Evolutionary conservation across 2,797 vertebrate genomes (phyloP).

Genomic region (Acomys russatus): DNA sequence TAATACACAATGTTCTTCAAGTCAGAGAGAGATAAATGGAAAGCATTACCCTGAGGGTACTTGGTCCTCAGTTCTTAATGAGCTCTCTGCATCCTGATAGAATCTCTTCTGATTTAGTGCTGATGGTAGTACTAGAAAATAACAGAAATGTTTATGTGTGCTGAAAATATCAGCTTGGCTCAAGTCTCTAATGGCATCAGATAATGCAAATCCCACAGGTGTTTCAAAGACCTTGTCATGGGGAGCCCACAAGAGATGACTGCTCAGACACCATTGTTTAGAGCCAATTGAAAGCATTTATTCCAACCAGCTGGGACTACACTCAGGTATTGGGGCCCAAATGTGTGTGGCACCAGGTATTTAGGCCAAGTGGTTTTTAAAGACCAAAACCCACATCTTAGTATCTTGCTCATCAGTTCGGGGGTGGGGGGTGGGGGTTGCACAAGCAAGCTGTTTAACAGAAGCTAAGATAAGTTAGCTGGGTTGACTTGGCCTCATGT

Average conservation of each 20-base stretch:
- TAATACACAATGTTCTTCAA: neutral
- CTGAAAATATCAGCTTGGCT: neutral
- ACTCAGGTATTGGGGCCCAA: neutral
- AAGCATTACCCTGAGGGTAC: neutral
- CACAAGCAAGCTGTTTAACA: neutral
- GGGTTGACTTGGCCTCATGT: neutral
- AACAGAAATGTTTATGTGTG: neutral
- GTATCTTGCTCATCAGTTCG: neutral
- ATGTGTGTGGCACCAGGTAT: neutral
- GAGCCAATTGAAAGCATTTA: neutral
- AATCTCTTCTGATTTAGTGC: neutral
- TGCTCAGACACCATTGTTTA: neutral
- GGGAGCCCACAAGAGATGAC: neutral
- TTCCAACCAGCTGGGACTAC: neutral
- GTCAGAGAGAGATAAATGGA: neutral
- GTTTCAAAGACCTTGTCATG: neutral
- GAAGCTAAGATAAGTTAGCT: neutral
- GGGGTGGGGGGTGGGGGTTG: too few relatives aligned
- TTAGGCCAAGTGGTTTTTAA: neutral
- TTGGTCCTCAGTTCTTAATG: neutral
- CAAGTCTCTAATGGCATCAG: neutral
- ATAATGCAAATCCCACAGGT: neutral
- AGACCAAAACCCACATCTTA: neutral
- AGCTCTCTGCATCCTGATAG: neutral
- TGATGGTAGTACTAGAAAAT: neutral